Evolutionary conservation across 2,888 invertebrate species (phyloP), one percentile per base, ranked within the genome.

Genomic region (Taphrorychus bicolor): DNA sequence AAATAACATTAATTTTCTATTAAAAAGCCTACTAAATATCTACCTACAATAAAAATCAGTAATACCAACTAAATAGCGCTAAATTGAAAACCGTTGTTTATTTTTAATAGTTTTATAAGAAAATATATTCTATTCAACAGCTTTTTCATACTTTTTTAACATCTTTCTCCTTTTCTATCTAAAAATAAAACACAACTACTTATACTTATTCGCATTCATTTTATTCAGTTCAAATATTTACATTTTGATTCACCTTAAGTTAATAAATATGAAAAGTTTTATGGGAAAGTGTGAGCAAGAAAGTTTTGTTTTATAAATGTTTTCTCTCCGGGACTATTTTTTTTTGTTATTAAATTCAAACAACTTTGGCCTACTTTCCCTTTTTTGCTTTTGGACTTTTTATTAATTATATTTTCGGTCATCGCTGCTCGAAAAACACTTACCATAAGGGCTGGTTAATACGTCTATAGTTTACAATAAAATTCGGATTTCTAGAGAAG

Each of bases 401-500:
- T n/a, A n/a, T n/a, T n/a, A n/a, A 57, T 23, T 49, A 21, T 59
- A n/a, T n/a, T n/a, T n/a, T n/a, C n/a, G n/a, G n/a, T n/a, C n/a
- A n/a, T n/a, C n/a, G n/a, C n/a, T n/a, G n/a, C 59, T 23, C 19
- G 72, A 71, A 73, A 71, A 63, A 71, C 67, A 17, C 51, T 51
- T 51, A 73, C 68, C 53, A 59, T 73, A 74, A 74, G 75, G 75
- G 75, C 75, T 73, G 73, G 75, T 76, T 68, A 66, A 59, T 72
- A 75, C 71, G 70, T 76, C 75, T 75, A 70, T 74, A 74, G 70
- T 76, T 45, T 73, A 74, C 77, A 79, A 75, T 79, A 78, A 82
- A 82, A 82, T 82, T 82, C 82, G 82, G 80, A 74, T 80, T 80
- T 77, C 81, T 82, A 82, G 82, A 82, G 81, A 78, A 81, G 82